Evolutionary conservation across 1,140 invertebrate genomes (phyloP), one percentile per base, ranked within the genome.

Genomic region (Drosophila hydei): DNA sequence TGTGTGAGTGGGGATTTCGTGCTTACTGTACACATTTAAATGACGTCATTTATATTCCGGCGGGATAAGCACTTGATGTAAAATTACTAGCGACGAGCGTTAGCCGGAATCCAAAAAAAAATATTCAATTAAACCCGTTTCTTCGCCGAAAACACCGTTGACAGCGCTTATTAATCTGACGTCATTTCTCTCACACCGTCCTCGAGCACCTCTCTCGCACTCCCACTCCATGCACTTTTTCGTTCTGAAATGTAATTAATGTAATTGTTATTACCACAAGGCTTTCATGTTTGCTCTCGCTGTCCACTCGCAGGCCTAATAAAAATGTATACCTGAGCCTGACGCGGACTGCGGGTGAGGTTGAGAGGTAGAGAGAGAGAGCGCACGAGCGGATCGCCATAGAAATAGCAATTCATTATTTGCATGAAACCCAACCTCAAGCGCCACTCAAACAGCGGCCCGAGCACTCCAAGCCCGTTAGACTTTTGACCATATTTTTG

Each of bases 121-220:
- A 85, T 87, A 87, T 87, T 88, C 81, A 87, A 87, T 87, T 87
- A 88, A 87, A 88, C 81, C 83, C 81, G 73, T 87, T 72, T 38
- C 71, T 77, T 69, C 27, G 45, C 59, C 60, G 9, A 33, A 67
- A 74, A 60, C 54, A 54, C 70, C 83, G 81, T 81, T 88, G 83
- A 88, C 81, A 87, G 75, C 67, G 67, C 65, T 70, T 87, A 87
- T 87, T 87, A 87, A 87, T 87, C 81, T 88, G 60, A 42, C 50
- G 74, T 81, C 75, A 75, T 78, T 78, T 75, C 77, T 77, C 72
- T 70, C 43, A 18, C 18, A 16, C 16, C 64, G 14, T 27, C 23
- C 25, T 23, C 63, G n/a, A 25, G 21, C 40, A 33, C 48, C 59
- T 51, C 72, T 47, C 65, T 4, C 9, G 1, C n/a, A 2, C 56